Conservation (phyloP, 1,140 invertebrate genomes). For the Batillaria attramentaria region DNA sequence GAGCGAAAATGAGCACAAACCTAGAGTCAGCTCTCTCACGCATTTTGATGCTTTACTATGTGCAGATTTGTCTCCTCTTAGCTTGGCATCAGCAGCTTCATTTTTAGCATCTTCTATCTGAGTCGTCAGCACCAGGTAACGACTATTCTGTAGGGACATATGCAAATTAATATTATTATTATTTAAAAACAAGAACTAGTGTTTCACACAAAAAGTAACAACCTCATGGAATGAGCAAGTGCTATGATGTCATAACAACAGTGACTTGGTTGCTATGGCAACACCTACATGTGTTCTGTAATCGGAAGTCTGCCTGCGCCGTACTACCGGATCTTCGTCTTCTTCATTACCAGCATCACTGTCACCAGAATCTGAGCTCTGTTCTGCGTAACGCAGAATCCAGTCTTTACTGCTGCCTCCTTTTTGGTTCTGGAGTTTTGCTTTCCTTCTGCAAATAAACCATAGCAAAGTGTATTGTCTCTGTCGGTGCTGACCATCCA, state of each 20-base stretch:
- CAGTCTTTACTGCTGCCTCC: constrained; percentile 58
- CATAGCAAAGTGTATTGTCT: background rate
- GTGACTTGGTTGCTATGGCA: background rate
- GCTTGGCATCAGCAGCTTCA: constrained; percentile 57
- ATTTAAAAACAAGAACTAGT: background rate
- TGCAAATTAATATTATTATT: background rate
- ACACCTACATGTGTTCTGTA: too few relatives aligned
- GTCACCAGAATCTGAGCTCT: constrained; percentile 47
- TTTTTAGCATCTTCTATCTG: constrained; percentile 56
- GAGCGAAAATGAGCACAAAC: constrained; percentile 40
- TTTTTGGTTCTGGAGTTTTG: constrained; percentile 16
- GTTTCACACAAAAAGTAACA: background rate
- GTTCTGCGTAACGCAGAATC: constrained; percentile 65
- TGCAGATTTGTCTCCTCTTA: constrained; percentile 47
- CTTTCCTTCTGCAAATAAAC: constrained; percentile 3
- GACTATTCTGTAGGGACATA: constrained; percentile 50
- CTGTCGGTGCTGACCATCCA: too few relatives aligned
- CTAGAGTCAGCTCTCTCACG: constrained; percentile 51
- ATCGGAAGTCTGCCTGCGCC: too few relatives aligned
- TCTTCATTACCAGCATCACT: constrained; percentile 47
- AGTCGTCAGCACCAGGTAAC: constrained; percentile 53
- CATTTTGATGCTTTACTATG: constrained; percentile 58
- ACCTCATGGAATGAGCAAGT: background rate
- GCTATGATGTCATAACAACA: background rate
- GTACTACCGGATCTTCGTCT: constrained; percentile 49